Base-by-base conservation (phyloP, 1,140 invertebrate genomes). In the Eciton burchellii region DNA sequence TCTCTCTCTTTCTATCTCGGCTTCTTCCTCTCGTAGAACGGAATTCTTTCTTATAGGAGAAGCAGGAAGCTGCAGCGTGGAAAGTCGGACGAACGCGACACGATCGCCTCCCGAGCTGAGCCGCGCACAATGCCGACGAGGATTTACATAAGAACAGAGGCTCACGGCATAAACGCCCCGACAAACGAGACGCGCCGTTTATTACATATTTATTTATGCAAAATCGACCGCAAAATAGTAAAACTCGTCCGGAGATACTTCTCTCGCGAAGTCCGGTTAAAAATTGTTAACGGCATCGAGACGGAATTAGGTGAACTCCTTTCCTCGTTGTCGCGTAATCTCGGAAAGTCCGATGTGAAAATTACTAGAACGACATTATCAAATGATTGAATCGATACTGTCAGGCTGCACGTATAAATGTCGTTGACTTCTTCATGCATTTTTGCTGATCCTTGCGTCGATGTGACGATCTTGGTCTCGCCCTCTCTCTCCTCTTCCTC, bases 81-180 rank as follows among this genome's bases (percentile, higher is more conserved):
- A 68, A 79, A 79, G 49, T 79, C 74, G 21, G 63, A 43, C 35
- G 35, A 70, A 68, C 26, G 74, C 63, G 41, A 79, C 24, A 57
- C 49, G 49, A 79, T 56, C 9, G 62, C 47, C 56, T 41, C 24
- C 12, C 65, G 35, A 21, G 26, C 56, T n/a, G n/a, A n/a, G 26
- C 43, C 35, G 29, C 49, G 12, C 26, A 59, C 63, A 68, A 68
- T 68, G 12, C 21, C 62, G 41, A 35, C 12, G 21, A 56, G 74
- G 74, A 68, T 79, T 79, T 68, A 79, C 74, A 45, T 68, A 68
- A 68, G 74, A 79, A 68, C 74, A 29, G 49, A 24, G 56, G 62
- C 35, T 79, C 68, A 68, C 68, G 49, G 49, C 49, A 56, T 56
- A 45, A 79, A 68, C 12, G 62, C 52, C 9, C 19, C 19, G 63